Base-by-base conservation (phyloP, 1,140 invertebrate genomes). In the Drosophila leontia region DNA sequence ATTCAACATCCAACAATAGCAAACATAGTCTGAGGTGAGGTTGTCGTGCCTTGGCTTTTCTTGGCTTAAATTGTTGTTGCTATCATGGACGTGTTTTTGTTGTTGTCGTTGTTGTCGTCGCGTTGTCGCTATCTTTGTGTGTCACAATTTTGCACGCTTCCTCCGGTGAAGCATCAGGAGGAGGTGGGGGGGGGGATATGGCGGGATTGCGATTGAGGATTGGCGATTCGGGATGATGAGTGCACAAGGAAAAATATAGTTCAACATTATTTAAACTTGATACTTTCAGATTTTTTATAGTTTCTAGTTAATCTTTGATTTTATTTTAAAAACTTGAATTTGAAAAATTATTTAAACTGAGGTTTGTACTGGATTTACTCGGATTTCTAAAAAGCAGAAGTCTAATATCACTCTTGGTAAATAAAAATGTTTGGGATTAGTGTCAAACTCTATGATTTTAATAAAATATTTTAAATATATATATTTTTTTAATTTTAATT, bases 131-230 rank as follows among this genome's bases (percentile, higher is more conserved):
- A 87, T 87, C 83, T 87, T 87, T 87, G 83, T 87, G 83, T 87
- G 83, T 87, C 83, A 86, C 83, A 80, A 78, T 82, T 87, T 87
- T 87, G 83, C 83, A 87, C 83, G 83, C 83, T 87, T 87, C 83
- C 80, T 87, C 75, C 69, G 70, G 48, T 57, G 50, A 45, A 47
- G 65, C 17, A 37, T 17, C 15, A 9, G 7, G 34, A 2, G 51
- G 51, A 15, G 51, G 8, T 8, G 12, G 12, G 6, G 34, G 6
- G 34, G 53, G 51, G 65, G 69, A 42, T 71, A 71, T 32, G n/a
- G 41, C 12, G 51, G 26, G 48, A 50, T 48, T 39, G 35, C 23
- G 44, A 55, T 35, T 17, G 51, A 26, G 63, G 57, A 23, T 55
- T 37, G 51, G 51, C 51, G 41, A 45, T 72, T 58, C 35, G 51